These are phyloP conservation scores for Montipora cactus DNA, from an alignment of 64 coral and sea anemone genomes.

Conservation along the genomic window DNA sequence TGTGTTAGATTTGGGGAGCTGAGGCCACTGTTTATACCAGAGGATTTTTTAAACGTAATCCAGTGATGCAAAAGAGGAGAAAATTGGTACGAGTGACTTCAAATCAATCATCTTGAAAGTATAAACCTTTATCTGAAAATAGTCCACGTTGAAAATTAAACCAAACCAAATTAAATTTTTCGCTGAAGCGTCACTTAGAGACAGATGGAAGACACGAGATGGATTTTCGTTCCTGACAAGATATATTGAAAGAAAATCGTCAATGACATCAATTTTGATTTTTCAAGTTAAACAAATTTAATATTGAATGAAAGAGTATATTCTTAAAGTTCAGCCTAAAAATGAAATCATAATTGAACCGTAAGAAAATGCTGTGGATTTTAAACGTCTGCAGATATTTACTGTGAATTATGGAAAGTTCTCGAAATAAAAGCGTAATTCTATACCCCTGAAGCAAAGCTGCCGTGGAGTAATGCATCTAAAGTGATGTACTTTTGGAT, in stretches of 20 bases:
- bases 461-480: neutral
- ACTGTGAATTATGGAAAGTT: conserved; percentile 35
- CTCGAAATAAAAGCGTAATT: conserved; percentile 38
- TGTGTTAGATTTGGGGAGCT: neutral
- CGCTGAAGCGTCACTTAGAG: neutral
- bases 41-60: neutral
- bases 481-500: conserved; percentile 15
- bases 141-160: neutral
- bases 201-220: neutral
- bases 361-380: neutral
- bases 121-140: conserved; percentile 13
- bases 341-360: neutral
- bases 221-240: neutral
- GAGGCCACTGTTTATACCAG: conserved; percentile 5
- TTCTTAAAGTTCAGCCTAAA: conserved; percentile 11
- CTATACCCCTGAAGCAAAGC: neutral
- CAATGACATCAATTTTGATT: conserved; percentile 29
- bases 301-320: conserved; percentile 26
- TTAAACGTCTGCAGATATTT: conserved; percentile 34
- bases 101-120: conserved; percentile 21
- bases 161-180: conserved; percentile 11
- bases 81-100: neutral
- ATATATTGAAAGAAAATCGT: conserved; percentile 36
- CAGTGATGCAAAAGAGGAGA: neutral
- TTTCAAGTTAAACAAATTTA: conserved; percentile 54